Base-by-base conservation (phyloP, 2,113 vertebrate genomes). In the Polypterus senegalus region DNA sequence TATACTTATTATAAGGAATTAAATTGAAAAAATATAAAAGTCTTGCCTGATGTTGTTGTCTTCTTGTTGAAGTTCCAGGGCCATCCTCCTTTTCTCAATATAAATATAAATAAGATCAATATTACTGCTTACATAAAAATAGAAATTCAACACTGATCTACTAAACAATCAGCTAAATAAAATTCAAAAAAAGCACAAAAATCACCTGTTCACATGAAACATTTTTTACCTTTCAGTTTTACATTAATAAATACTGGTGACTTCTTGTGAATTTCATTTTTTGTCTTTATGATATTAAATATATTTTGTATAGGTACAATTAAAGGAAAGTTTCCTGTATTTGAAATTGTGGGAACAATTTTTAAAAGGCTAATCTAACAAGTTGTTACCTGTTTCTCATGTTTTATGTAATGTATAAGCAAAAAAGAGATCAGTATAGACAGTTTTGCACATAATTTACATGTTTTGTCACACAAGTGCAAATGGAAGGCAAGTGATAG, bases 41-140 rank as follows among this genome's bases (percentile, higher is more conserved):
- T 3, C 55, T 53, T 78, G 84, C 86, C 79, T 84, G 83, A 54
- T 79, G 88, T 66, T 88, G 77, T 67, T 81, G 73, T 61, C 81
- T 86, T 76, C 84, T 87, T 6, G 85, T 83, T n/a, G 91, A 91
- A 5, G 91, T 86, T 71, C 89, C 88, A 4, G 92, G 92, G 62
- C 70, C 79, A 64, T 83, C 80, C 70, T 81, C 59, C 73, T 91
- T 80, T 44, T 90, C 86, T 67, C 83, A 76, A 66, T 90, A 89
- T 92, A 95, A 70, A 51, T 47, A 57, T 27, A 27, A 49, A 1
- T 45, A 11, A 45, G 49, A 54, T 11, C 10, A 27, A 55, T 10
- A 10, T 10, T 5, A 6, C 54, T 55, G 54, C 9, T 5, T 11
- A 5, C 43, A 55, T 27, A 4, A 27, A 5, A 10, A 9, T 11